Conservation (phyloP, 2,888 invertebrate genomes). For the Gymnoscelis rufifasciata region DNA sequence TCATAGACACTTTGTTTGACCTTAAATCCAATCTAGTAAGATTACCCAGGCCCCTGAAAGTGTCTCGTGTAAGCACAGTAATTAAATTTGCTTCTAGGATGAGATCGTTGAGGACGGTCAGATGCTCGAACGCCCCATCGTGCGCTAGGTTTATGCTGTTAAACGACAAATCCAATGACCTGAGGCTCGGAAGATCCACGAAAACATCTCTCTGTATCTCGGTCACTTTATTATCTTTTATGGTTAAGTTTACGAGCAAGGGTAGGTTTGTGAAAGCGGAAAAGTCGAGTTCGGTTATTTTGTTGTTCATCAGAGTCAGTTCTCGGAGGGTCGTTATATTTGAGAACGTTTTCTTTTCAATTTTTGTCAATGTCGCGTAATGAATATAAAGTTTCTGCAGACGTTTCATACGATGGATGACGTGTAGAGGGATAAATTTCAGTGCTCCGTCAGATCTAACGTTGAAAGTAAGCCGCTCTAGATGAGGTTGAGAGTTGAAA, state of each 20-base stretch:
- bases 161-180: constrained; percentile 88
- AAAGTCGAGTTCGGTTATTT: constrained; percentile 83
- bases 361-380: constrained; percentile 84
- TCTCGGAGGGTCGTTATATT: constrained; percentile 85
- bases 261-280: constrained; percentile 87
- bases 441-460: constrained; percentile 84
- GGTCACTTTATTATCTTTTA: constrained; percentile 87
- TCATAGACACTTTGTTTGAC: constrained; percentile 86
- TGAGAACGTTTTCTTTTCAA: constrained; percentile 86
- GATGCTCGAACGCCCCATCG: constrained; percentile 88
- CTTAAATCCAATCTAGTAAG: constrained; percentile 86
- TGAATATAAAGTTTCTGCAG: constrained; percentile 84
- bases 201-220: constrained; percentile 88
- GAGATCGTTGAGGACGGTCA: constrained; percentile 86
- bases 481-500: constrained; percentile 84
- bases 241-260: constrained; percentile 83
- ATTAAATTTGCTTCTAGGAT: constrained; percentile 89
- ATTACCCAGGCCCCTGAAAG: constrained; percentile 86
- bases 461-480: constrained; percentile 84
- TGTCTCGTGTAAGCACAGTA: constrained; percentile 85
- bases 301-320: constrained; percentile 84
- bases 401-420: constrained; percentile 82
- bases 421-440: constrained; percentile 84
- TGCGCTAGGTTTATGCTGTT: constrained; percentile 92
- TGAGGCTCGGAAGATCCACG: constrained; percentile 84